Conservation (phyloP, 2,797 vertebrate genomes). For the Borostomias antarcticus region DNA sequence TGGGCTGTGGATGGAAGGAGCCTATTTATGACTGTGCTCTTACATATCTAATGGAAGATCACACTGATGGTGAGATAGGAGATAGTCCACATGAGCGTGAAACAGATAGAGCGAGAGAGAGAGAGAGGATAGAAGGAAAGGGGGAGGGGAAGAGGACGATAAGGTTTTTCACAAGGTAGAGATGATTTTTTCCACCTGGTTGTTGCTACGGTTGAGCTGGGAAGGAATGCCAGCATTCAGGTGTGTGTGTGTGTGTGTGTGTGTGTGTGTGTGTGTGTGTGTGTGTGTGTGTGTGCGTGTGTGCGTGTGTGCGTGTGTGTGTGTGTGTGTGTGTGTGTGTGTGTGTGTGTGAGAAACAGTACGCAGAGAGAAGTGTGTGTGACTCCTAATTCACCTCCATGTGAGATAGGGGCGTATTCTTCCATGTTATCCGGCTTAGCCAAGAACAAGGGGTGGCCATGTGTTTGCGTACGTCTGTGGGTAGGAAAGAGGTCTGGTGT, state of each 20-base stretch:
- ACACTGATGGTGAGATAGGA: slow-evolving; percentile 37
- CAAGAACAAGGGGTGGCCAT: slow-evolving; percentile 38
- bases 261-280: slow-evolving; percentile 23
- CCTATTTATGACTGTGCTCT: neutral
- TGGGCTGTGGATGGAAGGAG: slow-evolving; percentile 4
- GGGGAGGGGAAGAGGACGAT: slow-evolving; percentile 24
- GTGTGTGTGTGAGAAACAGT: neutral
- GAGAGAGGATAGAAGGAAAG: slow-evolving; percentile 15
- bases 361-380: slow-evolving; percentile 45
- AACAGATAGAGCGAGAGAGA: neutral
- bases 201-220: slow-evolving; percentile 59
- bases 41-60: slow-evolving; percentile 11
- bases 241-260: slow-evolving; percentile 3
- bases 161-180: neutral
- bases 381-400: slow-evolving; percentile 69
- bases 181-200: slow-evolving; percentile 65
- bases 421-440: slow-evolving; percentile 62
- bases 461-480: too few species aligned
- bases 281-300: slow-evolving; percentile 19
- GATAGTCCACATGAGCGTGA: slow-evolving; percentile 13
- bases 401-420: slow-evolving; percentile 67
- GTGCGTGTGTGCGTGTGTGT: slow-evolving; percentile 26
- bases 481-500: too few species aligned
- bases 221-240: slow-evolving; percentile 46
- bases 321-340: slow-evolving; percentile 13